Evolutionary conservation across 1,140 invertebrate genomes (phyloP).

Genomic region (Listronotus oregonensis): DNA sequence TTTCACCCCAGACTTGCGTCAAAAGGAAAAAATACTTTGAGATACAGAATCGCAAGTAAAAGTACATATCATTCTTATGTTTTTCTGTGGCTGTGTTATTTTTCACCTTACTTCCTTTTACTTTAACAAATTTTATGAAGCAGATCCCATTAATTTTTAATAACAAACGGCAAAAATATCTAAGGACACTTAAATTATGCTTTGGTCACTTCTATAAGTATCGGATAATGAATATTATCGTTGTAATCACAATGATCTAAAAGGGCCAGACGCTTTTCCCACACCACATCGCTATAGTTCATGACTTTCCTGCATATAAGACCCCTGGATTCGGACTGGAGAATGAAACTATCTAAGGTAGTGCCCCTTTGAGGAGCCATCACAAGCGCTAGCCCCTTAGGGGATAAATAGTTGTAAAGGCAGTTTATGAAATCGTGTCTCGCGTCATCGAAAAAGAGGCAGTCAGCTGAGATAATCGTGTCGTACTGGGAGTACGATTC

Average conservation of each 20-base stretch:
- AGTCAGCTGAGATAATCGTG: conserved; percentile 77
- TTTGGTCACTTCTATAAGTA: conserved; percentile 66
- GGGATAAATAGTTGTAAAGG: conserved; percentile 69
- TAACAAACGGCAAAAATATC: conserved; percentile 25
- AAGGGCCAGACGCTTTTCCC: conserved; percentile 68
- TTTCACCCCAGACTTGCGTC: no score
- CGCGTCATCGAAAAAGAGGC: conserved; percentile 83
- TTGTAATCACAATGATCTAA: conserved; percentile 65
- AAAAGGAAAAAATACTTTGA: no score
- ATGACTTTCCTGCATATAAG: conserved; percentile 63
- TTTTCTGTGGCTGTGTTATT: no score
- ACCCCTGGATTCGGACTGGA: conserved; percentile 63
- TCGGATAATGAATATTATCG: conserved; percentile 70
- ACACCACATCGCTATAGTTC: conserved; percentile 68
- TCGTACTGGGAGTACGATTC: conserved; percentile 62
- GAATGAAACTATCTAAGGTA: conserved; percentile 73
- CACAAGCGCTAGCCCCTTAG: conserved; percentile 69
- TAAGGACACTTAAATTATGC: conserved; percentile 52
- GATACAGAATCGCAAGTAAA: no score
- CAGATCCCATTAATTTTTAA: neutral
- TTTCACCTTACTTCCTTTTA: no score
- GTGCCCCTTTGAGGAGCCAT: conserved; percentile 77
- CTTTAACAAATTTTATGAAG: neutral
- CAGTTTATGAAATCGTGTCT: conserved; percentile 72
- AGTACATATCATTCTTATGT: no score